Conservation (phyloP, 2,888 invertebrate species). For the Pseudococcus jackbeardsleyi region DNA sequence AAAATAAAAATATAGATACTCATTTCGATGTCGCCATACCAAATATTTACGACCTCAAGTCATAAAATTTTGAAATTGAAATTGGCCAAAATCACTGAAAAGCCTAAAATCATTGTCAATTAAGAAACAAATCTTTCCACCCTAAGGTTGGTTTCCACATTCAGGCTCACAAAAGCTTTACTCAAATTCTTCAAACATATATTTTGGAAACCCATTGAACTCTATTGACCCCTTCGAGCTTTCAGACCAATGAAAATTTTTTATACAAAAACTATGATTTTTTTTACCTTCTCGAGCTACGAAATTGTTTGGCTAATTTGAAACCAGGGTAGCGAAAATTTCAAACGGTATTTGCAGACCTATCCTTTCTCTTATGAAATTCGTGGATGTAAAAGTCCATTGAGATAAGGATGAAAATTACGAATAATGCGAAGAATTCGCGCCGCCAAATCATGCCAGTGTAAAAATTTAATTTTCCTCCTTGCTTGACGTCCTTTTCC, state of each 20-base stretch:
- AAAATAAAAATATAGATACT: too few relatives aligned
- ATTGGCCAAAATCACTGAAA: too few relatives aligned
- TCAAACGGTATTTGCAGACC: background rate
- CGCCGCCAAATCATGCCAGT: background rate
- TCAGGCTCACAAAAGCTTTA: too few relatives aligned
- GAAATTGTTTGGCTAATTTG: background rate
- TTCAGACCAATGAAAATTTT: background rate
- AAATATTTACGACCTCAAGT: too few relatives aligned
- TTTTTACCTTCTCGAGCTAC: background rate
- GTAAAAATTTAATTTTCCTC: slow-evolving; percentile 24
- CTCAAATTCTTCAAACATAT: too few relatives aligned
- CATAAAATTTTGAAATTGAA: too few relatives aligned
- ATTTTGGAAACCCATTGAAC: too few relatives aligned
- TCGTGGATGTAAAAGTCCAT: background rate
- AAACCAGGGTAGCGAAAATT: background rate
- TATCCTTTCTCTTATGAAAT: background rate
- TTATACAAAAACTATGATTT: background rate
- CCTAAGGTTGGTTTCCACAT: too few relatives aligned
- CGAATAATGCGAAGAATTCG: background rate
- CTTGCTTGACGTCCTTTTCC: slow-evolving; percentile 7
- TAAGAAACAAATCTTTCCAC: too few relatives aligned
- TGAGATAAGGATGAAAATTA: background rate
- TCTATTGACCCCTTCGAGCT: too few relatives aligned
- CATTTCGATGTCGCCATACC: too few relatives aligned
- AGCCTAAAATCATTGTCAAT: too few relatives aligned